Conservation (phyloP, 1,140 invertebrate genomes). For the Globodera ellingtonae region DNA sequence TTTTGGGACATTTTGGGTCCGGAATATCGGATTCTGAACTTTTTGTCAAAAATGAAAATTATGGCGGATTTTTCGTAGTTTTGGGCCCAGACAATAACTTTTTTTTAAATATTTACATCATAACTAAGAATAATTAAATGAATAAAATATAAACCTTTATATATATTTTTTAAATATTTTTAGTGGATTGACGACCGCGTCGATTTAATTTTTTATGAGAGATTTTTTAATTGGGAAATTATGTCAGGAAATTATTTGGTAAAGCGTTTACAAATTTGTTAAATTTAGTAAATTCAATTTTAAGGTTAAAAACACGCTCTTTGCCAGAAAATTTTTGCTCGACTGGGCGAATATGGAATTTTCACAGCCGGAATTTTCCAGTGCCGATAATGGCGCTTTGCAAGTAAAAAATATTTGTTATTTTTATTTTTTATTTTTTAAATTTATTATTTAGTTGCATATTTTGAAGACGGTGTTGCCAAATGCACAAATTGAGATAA, state of each 20-base stretch:
- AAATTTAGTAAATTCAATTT: not conserved
- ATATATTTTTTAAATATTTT: slow-evolving; percentile 52
- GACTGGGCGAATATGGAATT: slow-evolving; percentile 55
- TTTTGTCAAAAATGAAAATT: too few species aligned
- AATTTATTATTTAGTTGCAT: slow-evolving; percentile 43
- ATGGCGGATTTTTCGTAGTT: too few species aligned
- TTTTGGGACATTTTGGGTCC: too few species aligned
- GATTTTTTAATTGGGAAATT: slow-evolving; percentile 62
- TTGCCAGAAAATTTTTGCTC: slow-evolving; percentile 47
- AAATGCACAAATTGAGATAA: slow-evolving; percentile 26
- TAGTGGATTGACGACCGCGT: slow-evolving; percentile 29
- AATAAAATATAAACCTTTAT: slow-evolving; percentile 4
- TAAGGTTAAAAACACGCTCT: slow-evolving; percentile 56
- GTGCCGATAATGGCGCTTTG: slow-evolving; percentile 52
- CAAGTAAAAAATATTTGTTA: slow-evolving; percentile 1
- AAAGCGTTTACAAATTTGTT: not conserved
- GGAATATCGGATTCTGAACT: too few species aligned
- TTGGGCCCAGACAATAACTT: too few species aligned
- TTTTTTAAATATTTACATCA: too few species aligned
- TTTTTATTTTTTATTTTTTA: not conserved
- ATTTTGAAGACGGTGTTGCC: slow-evolving; percentile 49
- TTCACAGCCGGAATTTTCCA: slow-evolving; percentile 48
- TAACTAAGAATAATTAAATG: too few species aligned
- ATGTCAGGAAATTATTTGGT: slow-evolving; percentile 56
- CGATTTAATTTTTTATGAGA: slow-evolving; percentile 1